These are phyloP conservation scores for Callinectes sapidus DNA, from an alignment of 2,888 invertebrate species.

Conservation along the genomic window DNA sequence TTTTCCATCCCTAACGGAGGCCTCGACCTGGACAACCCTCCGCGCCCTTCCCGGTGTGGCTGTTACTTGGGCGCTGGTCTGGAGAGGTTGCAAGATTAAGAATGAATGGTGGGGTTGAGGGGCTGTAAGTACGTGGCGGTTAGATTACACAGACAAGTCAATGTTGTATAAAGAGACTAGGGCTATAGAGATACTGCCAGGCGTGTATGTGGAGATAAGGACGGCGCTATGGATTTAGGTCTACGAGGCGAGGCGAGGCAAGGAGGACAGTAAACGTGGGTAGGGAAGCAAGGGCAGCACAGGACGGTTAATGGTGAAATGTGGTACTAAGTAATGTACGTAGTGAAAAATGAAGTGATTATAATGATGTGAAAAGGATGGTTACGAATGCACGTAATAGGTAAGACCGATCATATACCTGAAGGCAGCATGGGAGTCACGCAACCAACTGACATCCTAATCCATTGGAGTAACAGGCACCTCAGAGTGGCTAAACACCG, in stretches of 20 bases:
- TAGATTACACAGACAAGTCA: background rate
- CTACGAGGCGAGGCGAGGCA: background rate
- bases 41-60: background rate
- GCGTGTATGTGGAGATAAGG: background rate
- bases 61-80: background rate
- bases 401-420: background rate
- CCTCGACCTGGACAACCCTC: background rate
- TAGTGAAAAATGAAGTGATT: background rate
- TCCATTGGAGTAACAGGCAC: background rate
- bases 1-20: background rate
- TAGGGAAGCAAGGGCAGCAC: background rate
- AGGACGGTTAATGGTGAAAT: background rate
- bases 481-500: conserved; percentile 22
- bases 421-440: background rate
- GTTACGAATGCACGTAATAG: background rate
- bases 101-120: background rate
- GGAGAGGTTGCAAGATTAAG: background rate
- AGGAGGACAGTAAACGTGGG: background rate
- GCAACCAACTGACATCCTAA: conserved; percentile 16
- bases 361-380: background rate
- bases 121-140: background rate
- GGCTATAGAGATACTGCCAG: background rate
- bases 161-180: background rate
- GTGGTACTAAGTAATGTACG: too few species aligned
- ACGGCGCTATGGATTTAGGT: background rate